Evolutionary conservation across 2,888 invertebrate species (phyloP).

Genomic region (Chymomyza procnemis): DNA sequence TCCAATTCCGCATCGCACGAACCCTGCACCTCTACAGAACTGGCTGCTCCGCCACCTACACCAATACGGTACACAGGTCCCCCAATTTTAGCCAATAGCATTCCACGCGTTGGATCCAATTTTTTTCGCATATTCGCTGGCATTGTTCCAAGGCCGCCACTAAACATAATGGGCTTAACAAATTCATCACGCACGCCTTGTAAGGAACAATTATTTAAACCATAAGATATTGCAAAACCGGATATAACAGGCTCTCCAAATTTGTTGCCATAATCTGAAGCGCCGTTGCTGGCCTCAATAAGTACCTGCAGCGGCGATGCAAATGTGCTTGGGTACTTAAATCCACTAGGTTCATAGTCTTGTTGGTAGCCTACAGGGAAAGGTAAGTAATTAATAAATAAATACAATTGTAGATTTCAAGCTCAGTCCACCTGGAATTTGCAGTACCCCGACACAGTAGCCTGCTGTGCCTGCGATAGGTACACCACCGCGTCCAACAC

Average conservation of each 20-base stretch:
- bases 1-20: constrained; percentile 91
- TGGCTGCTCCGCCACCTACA: constrained; percentile 98
- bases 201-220: constrained; percentile 82
- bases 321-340: constrained; percentile 92
- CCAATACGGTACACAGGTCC: constrained; percentile 99
- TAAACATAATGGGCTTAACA: constrained; percentile 99
- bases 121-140: constrained; percentile 90
- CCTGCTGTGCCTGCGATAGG: constrained; percentile 98
- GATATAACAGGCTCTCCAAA: constrained; percentile 97
- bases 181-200: constrained; percentile 89
- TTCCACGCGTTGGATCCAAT: constrained; percentile 86
- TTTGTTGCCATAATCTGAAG: constrained; percentile 99
- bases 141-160: constrained; percentile 95
- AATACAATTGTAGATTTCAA: background rate
- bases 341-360: constrained; percentile 90
- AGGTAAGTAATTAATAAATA: background rate
- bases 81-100: constrained; percentile 95
- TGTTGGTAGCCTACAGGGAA: constrained; percentile 84
- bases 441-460: constrained; percentile 95
- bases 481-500: constrained; percentile 95
- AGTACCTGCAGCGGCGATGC: constrained; percentile 93
- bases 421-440: constrained; percentile 86
- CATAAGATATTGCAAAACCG: constrained; percentile 95
- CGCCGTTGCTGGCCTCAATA: constrained; percentile 97
- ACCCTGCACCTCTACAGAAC: constrained; percentile 96